Evolutionary conservation across 2,113 vertebrate species (phyloP).

Genomic region (Otus sunia): DNA sequence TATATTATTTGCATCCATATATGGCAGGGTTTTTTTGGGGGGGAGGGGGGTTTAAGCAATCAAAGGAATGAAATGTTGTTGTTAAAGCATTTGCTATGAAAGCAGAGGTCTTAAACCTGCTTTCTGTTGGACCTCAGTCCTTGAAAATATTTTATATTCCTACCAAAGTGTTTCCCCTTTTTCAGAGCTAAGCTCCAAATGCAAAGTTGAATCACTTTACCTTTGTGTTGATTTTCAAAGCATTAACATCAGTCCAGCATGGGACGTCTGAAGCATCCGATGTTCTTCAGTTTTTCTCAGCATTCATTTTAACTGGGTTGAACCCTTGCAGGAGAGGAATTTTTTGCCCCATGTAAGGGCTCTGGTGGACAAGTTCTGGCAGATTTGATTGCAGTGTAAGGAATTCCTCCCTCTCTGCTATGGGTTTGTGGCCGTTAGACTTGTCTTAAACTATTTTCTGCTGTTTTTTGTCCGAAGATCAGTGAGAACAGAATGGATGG

Average conservation of each 20-base stretch:
- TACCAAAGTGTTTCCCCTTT: neutral
- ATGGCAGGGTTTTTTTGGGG: neutral
- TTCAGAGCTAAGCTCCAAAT: neutral
- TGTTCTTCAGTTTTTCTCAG: neutral
- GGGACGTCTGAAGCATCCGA: neutral
- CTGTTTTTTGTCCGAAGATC: neutral
- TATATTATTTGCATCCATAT: neutral
- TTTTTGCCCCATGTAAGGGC: neutral
- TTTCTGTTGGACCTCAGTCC: neutral
- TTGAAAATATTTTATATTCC: conserved; percentile 15
- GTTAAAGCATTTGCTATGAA: neutral
- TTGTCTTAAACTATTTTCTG: neutral
- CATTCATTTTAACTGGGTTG: neutral
- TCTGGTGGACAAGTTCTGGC: neutral
- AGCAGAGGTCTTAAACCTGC: neutral
- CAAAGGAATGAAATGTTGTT: neutral
- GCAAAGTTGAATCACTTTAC: neutral
- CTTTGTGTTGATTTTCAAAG: conserved; percentile 3
- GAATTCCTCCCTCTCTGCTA: neutral
- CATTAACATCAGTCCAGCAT: neutral
- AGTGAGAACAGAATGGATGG: neutral
- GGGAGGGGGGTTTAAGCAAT: neutral
- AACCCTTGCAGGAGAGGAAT: neutral
- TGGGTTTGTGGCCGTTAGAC: neutral
- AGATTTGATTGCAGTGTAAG: neutral